These are phyloP conservation scores for Diachasma alloeum DNA, from an alignment of 1,140 invertebrate species.

Conservation along the genomic window DNA sequence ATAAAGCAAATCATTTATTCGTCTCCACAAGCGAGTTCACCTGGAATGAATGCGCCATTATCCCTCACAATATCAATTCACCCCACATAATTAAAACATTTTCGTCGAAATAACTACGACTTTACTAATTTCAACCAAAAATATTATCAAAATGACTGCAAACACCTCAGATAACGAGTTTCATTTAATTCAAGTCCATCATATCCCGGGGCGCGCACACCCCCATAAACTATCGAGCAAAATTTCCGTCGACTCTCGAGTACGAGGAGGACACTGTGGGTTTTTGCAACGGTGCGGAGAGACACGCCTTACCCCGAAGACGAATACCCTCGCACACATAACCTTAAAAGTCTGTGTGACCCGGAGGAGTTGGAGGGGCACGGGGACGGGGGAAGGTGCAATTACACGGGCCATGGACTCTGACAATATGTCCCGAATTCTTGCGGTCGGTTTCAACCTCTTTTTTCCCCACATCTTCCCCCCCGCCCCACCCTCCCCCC, in stretches of 20 bases:
- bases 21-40: too few relatives aligned
- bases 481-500: not conserved
- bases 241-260: not conserved
- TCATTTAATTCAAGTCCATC: too few relatives aligned
- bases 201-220: too few relatives aligned
- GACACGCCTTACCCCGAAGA: not conserved
- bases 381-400: not conserved
- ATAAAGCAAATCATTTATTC: too few relatives aligned
- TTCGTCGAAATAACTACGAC: too few relatives aligned
- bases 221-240: too few relatives aligned
- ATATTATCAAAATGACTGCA: too few relatives aligned
- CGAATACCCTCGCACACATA: not conserved
- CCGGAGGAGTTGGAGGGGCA: not conserved
- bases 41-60: too few relatives aligned
- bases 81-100: too few relatives aligned
- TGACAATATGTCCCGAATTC: conserved; percentile 18
- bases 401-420: conserved; percentile 23
- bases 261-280: not conserved
- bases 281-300: not conserved
- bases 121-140: too few relatives aligned
- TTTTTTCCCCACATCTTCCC: not conserved
- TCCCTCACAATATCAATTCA: too few relatives aligned
- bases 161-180: too few relatives aligned
- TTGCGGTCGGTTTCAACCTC: conserved; percentile 1
- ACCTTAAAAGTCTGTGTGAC: not conserved